Base-by-base conservation (phyloP, 2,888 invertebrate genomes). In the Cylindroiulus punctatus region DNA sequence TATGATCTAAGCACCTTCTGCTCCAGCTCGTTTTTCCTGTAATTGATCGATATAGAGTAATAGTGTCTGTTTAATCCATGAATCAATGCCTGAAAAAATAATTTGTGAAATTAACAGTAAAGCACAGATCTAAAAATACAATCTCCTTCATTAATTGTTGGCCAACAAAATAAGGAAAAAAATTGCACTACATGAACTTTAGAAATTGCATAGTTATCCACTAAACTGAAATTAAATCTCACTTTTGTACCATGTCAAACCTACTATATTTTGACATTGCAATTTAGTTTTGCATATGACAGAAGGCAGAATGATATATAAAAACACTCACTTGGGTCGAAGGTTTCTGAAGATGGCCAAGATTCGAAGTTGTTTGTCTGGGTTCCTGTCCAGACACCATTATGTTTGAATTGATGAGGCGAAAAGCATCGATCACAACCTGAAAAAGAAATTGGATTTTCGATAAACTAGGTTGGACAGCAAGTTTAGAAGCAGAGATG, bases 341-440 rank as follows among this genome's bases (percentile, higher is more conserved):
- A 0, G 99, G 99, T 91, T 99, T 99, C 90, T 99, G 98, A 89
- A 99, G 93, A 92, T 99, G 99, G 0, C 99, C 99, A 90, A 99
- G 93, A 92, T 99, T 99, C 86, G 98, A 99, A 12, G 99, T 99
- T 0, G 99, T 99, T 91, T 99, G 99, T 86, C 99, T 93, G 0
- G 99, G 99, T 91, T 99, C 99, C 91, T 99, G 99, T 0, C 98
- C 98, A 65, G 99, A 93, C 8, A 99, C 98, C 95, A 99, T 96
- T 96, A 98, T 98, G 91, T 99, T 99, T 17, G 99, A 98, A 92
- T 99, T 99, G 90, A 99, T 99, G 88, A 99, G 94, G 89, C 99
- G 95, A 93, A 99, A 99, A 88, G 99, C 99, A 93, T 99, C 99
- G 90, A 99, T 99, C n/a, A 99, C 99, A 83, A 99, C 98, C 94